phyloP scores from a whole-genome alignment of 2,797 vertebrate species.

The Myiotriccus ornatus region DNA sequence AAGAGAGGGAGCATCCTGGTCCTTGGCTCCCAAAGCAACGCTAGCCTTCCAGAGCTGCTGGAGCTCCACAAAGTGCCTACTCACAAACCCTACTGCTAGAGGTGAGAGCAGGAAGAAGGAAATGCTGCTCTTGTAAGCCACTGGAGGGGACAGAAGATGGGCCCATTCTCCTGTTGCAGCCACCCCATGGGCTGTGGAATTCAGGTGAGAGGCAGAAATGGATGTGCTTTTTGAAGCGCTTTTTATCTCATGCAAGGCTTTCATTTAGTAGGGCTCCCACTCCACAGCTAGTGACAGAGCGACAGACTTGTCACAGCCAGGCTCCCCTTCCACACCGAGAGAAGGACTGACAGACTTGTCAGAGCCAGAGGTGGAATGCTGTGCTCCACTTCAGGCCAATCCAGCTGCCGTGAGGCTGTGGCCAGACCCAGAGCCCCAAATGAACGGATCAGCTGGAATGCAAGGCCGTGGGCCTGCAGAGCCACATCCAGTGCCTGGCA shows the following conservation, averaged over 20 bases:
- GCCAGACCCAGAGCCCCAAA: accelerated
- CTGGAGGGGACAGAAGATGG: background rate
- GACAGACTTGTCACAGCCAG: background rate
- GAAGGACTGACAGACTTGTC: background rate
- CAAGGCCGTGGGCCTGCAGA: background rate
- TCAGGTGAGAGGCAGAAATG: background rate
- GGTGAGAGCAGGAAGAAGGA: background rate
- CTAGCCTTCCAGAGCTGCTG: accelerated
- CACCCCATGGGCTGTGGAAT: accelerated
- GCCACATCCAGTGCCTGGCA: background rate
- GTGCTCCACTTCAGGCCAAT: background rate
- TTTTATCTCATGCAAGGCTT: background rate
- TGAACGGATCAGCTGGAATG: accelerated
- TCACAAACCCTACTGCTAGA: background rate
- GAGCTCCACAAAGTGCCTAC: background rate
- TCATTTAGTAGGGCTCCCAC: background rate
- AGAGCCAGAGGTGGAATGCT: background rate
- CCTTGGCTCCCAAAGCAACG: background rate
- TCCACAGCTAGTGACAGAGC: accelerated
- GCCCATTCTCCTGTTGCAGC: background rate
- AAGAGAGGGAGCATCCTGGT: background rate
- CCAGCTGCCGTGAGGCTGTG: accelerated
- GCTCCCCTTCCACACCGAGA: background rate
- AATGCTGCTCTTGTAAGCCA: background rate
- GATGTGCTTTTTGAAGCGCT: background rate